These are phyloP conservation scores for Drosophila sp. DNA, from an alignment of 1,140 invertebrate species.

Conservation along the genomic window DNA sequence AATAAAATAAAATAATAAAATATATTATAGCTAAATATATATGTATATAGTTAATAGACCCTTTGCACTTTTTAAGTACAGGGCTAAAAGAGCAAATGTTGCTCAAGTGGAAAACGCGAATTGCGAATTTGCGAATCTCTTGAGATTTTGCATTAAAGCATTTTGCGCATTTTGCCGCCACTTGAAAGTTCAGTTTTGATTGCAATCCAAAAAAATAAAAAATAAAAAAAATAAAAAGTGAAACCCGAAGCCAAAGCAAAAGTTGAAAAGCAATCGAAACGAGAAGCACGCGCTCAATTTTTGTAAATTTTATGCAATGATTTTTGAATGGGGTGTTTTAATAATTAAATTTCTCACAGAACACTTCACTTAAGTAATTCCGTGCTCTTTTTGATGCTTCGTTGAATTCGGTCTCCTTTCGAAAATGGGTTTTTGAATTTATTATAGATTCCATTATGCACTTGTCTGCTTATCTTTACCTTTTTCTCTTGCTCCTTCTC, in stretches of 20 bases:
- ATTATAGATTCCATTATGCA: background rate
- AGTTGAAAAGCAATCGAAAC: constrained; percentile 29
- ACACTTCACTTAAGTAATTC: constrained; percentile 2
- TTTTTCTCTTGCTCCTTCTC: too few relatives aligned
- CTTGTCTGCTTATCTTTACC: constrained; percentile 13
- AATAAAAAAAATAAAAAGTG: background rate
- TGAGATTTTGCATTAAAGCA: constrained; percentile 17
- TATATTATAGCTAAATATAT: too few relatives aligned
- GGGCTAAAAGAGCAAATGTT: background rate
- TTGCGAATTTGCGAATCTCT: constrained; percentile 17
- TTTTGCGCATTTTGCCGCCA: constrained; percentile 55
- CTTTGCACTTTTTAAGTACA: background rate
- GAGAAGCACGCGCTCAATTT: constrained; percentile 65
- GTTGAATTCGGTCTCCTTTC: background rate
- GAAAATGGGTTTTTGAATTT: background rate
- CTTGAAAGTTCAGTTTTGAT: constrained; percentile 6
- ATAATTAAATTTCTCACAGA: constrained; percentile 41
- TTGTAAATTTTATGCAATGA: constrained; percentile 23
- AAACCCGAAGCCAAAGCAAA: background rate
- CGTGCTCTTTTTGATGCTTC: background rate
- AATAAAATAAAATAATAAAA: too few relatives aligned
- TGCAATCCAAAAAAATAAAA: background rate
- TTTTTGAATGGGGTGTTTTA: constrained; percentile 58
- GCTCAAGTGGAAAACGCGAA: constrained; percentile 29
- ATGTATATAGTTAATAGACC: too few relatives aligned